Conservation (phyloP, 2,113 vertebrate species). For the Eretmochelys imbricata region DNA sequence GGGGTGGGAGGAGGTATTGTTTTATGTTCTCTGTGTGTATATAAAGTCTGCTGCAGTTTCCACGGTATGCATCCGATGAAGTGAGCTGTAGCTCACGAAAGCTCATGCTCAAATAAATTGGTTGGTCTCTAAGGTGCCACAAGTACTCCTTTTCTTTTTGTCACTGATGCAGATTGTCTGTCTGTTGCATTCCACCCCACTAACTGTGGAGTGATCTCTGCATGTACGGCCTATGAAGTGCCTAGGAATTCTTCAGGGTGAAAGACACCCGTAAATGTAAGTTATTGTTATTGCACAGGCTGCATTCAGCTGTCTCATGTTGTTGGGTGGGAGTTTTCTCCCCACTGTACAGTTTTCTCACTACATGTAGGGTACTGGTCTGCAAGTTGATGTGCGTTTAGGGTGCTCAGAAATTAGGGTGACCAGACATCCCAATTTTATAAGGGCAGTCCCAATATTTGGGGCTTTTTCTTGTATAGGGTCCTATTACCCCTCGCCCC, state of each 20-base stretch:
- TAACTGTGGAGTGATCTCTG: neutral
- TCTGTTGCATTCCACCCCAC: neutral
- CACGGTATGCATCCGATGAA: too few relatives aligned
- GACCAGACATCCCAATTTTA: too few relatives aligned
- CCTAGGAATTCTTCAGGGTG: neutral
- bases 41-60: too few relatives aligned
- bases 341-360: neutral
- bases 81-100: too few relatives aligned
- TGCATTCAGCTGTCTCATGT: neutral
- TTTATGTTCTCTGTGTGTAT: too few relatives aligned
- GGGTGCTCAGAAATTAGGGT: neutral
- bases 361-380: neutral
- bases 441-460: too few relatives aligned
- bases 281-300: neutral
- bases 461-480: too few relatives aligned
- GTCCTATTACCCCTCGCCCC: too few relatives aligned
- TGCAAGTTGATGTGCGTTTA: neutral
- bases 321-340: neutral
- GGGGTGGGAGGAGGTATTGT: too few relatives aligned
- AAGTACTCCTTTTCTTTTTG: neutral
- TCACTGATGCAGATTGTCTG: neutral
- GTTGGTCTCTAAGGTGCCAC: too few relatives aligned
- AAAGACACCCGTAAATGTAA: neutral
- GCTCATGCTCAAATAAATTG: too few relatives aligned
- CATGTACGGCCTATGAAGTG: neutral